These are phyloP conservation scores for Lacerta agilis DNA, from an alignment of 2,797 vertebrate species.

Conservation along the genomic window DNA sequence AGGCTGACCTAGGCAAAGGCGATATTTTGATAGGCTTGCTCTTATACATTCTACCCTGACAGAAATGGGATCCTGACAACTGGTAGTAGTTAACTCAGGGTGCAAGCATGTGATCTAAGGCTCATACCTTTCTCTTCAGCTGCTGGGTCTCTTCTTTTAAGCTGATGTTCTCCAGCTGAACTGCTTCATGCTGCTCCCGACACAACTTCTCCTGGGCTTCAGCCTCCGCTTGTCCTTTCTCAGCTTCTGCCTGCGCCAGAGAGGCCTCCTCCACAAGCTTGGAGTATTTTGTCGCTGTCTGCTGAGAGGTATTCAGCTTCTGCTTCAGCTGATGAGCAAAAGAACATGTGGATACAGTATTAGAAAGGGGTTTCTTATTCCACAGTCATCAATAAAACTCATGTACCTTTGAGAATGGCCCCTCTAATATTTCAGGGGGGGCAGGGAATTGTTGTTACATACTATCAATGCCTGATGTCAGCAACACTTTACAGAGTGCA, in stretches of 20 bases:
- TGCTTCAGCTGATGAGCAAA: conserved; percentile 75
- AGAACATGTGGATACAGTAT: neutral
- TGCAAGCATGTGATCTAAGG: neutral
- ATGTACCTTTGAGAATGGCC: neutral
- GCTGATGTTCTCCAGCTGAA: conserved; percentile 62
- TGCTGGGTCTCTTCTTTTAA: conserved; percentile 73
- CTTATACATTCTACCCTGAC: no score
- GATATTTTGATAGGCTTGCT: no score
- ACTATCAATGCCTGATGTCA: no score
- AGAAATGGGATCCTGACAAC: no score
- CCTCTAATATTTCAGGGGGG: no score
- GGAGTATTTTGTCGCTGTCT: conserved; percentile 76
- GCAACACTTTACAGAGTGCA: no score
- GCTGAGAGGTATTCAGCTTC: conserved; percentile 77
- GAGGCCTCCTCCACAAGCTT: conserved; percentile 67
- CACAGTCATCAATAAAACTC: neutral
- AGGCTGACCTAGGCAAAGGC: neutral
- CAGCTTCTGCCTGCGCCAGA: conserved; percentile 68
- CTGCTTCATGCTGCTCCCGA: conserved; percentile 70
- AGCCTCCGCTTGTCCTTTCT: conserved; percentile 70
- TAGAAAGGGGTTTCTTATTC: neutral
- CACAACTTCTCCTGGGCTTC: conserved; percentile 69
- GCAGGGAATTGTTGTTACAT: no score
- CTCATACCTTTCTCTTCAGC: conserved; percentile 74
- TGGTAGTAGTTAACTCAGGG: neutral